Conservation (phyloP, 2,888 invertebrate species). For the Dorcus parallelipipedus region DNA sequence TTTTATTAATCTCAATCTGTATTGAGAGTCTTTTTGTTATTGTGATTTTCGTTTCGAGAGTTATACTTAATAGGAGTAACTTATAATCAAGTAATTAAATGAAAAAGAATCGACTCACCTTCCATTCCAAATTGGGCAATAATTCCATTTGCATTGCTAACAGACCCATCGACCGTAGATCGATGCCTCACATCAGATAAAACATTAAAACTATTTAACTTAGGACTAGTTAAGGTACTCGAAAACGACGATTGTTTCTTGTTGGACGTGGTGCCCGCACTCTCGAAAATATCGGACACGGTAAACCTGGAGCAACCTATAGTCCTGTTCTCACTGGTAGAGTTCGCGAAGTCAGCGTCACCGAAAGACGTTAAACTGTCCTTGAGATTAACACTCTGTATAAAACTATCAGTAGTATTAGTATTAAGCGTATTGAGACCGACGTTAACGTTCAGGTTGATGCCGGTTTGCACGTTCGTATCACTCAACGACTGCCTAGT, state of each 20-base stretch:
- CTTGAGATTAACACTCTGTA: conserved; percentile 30
- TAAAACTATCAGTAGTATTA: conserved; percentile 33
- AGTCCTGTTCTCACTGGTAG: conserved; percentile 32
- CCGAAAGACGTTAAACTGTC: conserved; percentile 25
- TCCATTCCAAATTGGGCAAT: conserved; percentile 42
- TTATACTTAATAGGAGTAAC: too few relatives aligned
- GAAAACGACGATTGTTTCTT: conserved; percentile 34
- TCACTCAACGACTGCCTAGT: conserved; percentile 40
- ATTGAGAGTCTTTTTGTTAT: too few relatives aligned
- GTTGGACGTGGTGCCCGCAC: conserved; percentile 27
- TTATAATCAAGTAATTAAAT: too few relatives aligned
- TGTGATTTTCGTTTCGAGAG: too few relatives aligned
- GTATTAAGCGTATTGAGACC: conserved; percentile 40
- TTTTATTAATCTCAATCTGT: too few relatives aligned
- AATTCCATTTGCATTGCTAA: conserved; percentile 40
- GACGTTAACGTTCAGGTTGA: conserved; percentile 36
- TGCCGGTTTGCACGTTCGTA: conserved; percentile 37
- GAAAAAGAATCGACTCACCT: conserved; percentile 29
- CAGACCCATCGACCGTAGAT: conserved; percentile 20
- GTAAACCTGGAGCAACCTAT: conserved; percentile 44
- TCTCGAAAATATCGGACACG: conserved; percentile 35
- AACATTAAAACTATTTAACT: conserved; percentile 42
- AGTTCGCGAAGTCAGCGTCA: conserved; percentile 1
- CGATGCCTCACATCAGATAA: conserved; percentile 25
- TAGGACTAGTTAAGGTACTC: conserved; percentile 47